Base-by-base conservation (phyloP, 2,797 vertebrate genomes). In the Sebastolobus alascanus region DNA sequence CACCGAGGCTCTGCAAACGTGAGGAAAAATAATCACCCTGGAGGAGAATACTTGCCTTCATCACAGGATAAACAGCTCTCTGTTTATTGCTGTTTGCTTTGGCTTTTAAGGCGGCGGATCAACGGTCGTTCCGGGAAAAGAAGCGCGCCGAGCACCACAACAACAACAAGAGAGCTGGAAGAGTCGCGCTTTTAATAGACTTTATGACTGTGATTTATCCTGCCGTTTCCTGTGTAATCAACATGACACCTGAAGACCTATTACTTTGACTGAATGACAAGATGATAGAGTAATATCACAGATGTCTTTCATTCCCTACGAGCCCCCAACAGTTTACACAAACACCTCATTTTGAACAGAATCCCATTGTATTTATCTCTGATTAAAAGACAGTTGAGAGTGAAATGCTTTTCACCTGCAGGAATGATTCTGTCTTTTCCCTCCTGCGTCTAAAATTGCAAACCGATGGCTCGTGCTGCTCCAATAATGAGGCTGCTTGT, bases 81-180 rank as follows among this genome's bases (percentile, higher is more conserved):
- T 16, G 10, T 86, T 86, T 83, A 89, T 75, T 82, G 77, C 74
- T 81, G 63, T 89, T 89, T 87, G 66, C 73, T 76, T 73, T 82
- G 79, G 69, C 84, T 81, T 87, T 82, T 25, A 55, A 80, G 54
- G 37, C 73, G 8, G 58, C 4, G 0, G 13, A 59, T 65, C 13
- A 68, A 46, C 65, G 46, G 60, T 4, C 8, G 1, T 67, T 82
- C 40, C 5, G 1, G 64, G 63, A 54, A 77, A 58, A 40, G 61
- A 83, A 78, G 66, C 2, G 2, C 25, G 6, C 13, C 1, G 20
- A 70, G 37, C 33, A 1, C 8, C 27, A 37, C 9, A 20, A 54
- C 50, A 22, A 54, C 46, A 50, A 38, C 4, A 22, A 43, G 38
- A 43, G 29, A 64, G 10, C 65, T n/a, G 58, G 40, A 20, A 25